A percentile compares a stretch with the other conserved stretches of the same genome.
Conservation (phyloP, 2,797 vertebrate species). For the Graptemys geographica region DNA sequence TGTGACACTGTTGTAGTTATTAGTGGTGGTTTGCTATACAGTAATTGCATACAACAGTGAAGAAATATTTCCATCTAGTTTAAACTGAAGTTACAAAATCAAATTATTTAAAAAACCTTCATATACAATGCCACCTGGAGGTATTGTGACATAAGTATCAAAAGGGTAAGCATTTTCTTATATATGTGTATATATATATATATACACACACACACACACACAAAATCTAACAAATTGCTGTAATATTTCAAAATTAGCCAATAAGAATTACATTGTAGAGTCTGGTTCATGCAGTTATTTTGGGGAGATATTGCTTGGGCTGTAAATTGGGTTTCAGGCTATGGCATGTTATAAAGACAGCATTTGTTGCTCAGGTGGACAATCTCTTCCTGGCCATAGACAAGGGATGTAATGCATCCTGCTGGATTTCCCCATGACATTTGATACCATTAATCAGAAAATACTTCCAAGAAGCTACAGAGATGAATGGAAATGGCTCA, state of each 20-base stretch:
- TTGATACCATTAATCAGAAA: background rate
- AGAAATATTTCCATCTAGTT: background rate
- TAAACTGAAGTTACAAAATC: background rate
- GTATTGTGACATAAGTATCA: background rate
- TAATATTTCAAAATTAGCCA: background rate
- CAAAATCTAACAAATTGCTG: background rate
- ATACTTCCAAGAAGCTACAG: background rate
- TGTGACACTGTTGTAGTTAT: rapidly evolving
- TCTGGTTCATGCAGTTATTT: background rate
- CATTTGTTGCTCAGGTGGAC: background rate
- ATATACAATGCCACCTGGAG: slow-evolving; percentile 73
- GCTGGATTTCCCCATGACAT: background rate
- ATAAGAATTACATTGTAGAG: background rate
- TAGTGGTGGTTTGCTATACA: rapidly evolving
- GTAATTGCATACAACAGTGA: no score
- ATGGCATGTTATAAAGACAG: background rate
- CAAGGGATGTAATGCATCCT: background rate
- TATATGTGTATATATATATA: background rate
- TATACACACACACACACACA: background rate
- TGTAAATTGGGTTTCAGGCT: background rate
- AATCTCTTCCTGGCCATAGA: background rate
- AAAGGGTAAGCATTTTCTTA: background rate
- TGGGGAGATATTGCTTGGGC: background rate
- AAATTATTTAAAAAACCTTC: slow-evolving; percentile 33
- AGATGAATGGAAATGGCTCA: background rate